Conservation (phyloP, 2,797 vertebrate species). For the Arnoldichthys spilopterus region DNA sequence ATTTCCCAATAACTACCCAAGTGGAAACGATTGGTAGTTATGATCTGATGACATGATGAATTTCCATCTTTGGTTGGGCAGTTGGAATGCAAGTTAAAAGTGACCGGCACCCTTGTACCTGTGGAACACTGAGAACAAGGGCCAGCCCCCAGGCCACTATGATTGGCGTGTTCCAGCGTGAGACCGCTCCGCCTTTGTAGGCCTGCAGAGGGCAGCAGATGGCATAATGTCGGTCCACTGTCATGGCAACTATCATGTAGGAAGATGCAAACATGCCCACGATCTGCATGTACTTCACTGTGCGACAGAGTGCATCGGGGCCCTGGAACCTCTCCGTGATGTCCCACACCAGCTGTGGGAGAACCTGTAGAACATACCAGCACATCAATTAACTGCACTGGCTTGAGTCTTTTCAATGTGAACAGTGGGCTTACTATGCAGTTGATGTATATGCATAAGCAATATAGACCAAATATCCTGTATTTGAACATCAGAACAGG, state of each 20-base stretch:
- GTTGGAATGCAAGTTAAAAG: not conserved
- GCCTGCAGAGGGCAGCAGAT: constrained; percentile 92
- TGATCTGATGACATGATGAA: not conserved
- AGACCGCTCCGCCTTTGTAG: constrained; percentile 85
- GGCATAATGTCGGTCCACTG: constrained; percentile 92
- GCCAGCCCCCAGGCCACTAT: constrained; percentile 88
- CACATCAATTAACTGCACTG: not conserved
- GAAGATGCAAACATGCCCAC: constrained; percentile 98
- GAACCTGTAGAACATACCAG: constrained; percentile 78
- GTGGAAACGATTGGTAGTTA: not conserved
- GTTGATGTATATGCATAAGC: too few species aligned
- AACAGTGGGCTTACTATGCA: too few species aligned
- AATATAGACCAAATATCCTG: too few species aligned
- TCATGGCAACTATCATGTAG: constrained; percentile 95
- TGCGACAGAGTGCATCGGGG: constrained; percentile 87
- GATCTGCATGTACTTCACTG: constrained; percentile 94
- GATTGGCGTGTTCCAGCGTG: constrained; percentile 84
- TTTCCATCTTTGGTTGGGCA: not conserved
- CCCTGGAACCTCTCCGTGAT: constrained; percentile 91
- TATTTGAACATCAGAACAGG: too few species aligned
- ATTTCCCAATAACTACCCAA: not conserved
- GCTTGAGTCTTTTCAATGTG: not conserved
- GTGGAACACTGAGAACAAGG: constrained; percentile 88
- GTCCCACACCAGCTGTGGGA: constrained; percentile 96
- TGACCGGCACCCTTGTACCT: constrained; percentile 68